Base-by-base conservation (phyloP, 2,797 vertebrate species). In the Melanotaenia nigrans region DNA sequence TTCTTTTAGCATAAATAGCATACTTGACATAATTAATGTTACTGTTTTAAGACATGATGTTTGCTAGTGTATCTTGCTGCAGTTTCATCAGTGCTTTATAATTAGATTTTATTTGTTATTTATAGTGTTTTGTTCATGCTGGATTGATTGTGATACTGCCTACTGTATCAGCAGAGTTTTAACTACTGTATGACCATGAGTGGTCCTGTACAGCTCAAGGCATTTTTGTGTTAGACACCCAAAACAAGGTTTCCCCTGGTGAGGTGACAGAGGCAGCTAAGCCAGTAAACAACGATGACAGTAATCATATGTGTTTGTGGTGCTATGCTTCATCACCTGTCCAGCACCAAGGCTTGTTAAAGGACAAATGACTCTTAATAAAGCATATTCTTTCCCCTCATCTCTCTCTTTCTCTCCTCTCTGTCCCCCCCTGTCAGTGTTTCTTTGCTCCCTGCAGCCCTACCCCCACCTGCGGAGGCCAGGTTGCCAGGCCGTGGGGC, bases 341-440 rank as follows among this genome's bases (percentile, higher is more conserved):
- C 92, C 78, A 78, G 68, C 81, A 88, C 91, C 87, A 88, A 90
- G 87, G 88, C 90, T 93, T 92, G 91, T 93, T 93, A 93, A 90
- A 93, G 89, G 92, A 93, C 92, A 94, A 94, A 95, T 92, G 90
- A 94, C 90, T 93, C 87, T 92, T 92, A 93, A 93, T 94, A 93
- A 92, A 92, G 87, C 89, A 89, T 89, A 91, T 88, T 92, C 82
- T 78, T 40, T 71, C 47, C 13, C 78, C 80, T 77, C 77, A 75
- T 84, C 74, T 78, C 75, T 75, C 65, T 61, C 59, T 60, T 38
- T 72, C 78, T 68, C 73, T 74, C 54, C 65, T 79, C 68, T 69
- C 79, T 67, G 61, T 80, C 81, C 77, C 67, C 67, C 63, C 65
- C 69, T 87, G 85, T 83, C 89, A 80, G 63, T 73, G 68, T 62